Evolutionary conservation across 2,113 vertebrate genomes (phyloP).

Genomic region (Probosciger aterrimus): DNA sequence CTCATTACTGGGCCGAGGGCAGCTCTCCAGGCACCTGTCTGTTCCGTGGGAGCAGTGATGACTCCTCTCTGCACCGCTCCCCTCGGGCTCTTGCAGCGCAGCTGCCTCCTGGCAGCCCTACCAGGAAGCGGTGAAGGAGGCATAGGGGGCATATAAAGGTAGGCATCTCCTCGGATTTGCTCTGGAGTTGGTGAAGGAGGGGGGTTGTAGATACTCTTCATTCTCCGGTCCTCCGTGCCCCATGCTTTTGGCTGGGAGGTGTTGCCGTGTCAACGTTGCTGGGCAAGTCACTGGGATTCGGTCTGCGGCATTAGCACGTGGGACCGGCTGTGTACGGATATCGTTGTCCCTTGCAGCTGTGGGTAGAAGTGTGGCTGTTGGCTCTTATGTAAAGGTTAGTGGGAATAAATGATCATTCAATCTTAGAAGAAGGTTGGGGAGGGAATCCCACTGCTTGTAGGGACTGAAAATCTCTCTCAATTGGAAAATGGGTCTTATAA

Average conservation of each 20-base stretch:
- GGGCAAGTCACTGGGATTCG: neutral
- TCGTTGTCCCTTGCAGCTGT: neutral
- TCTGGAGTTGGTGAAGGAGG: neutral
- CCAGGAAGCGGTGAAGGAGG: neutral
- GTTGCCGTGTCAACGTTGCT: neutral
- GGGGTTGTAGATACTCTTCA: neutral
- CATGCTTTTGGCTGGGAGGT: neutral
- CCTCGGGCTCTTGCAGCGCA: neutral
- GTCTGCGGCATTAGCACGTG: neutral
- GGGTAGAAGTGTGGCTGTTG: neutral
- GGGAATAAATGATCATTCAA: neutral
- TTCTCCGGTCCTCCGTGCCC: neutral
- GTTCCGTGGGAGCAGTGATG: neutral
- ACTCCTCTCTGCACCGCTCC: neutral
- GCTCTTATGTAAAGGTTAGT: neutral
- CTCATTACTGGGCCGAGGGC: neutral
- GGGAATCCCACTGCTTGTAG: neutral
- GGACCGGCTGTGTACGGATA: rapidly evolving
- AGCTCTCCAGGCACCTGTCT: neutral
- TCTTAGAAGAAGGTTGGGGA: neutral
- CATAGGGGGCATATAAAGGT: neutral
- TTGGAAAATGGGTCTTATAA: neutral
- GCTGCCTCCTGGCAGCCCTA: neutral
- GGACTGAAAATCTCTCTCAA: neutral
- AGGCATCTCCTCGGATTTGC: neutral